Conservation (phyloP, 2,797 vertebrate genomes). For the Danio jaintianensis region DNA sequence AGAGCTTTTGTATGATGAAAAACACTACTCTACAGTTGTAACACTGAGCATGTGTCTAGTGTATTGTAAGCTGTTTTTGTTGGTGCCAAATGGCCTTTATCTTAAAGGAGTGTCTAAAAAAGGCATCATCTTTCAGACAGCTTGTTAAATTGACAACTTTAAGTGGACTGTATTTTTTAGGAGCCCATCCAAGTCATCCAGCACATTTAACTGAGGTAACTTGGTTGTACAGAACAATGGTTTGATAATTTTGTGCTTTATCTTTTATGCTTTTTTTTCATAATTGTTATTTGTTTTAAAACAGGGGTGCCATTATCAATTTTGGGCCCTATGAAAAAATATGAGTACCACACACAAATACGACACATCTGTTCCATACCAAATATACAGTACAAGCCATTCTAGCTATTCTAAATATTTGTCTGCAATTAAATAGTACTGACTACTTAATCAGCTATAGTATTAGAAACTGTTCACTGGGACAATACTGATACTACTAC, state of each 20-base stretch:
- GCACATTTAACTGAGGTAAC: background rate
- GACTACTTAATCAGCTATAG: too few species aligned
- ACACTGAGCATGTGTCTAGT: background rate
- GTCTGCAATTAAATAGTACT: too few species aligned
- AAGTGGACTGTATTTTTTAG: slow-evolving; percentile 64
- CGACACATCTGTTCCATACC: too few species aligned
- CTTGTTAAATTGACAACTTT: slow-evolving; percentile 62
- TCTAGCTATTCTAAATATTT: too few species aligned
- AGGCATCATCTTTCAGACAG: slow-evolving; percentile 59
- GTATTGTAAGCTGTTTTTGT: slow-evolving; percentile 16
- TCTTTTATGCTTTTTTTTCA: background rate
- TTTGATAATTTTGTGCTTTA: background rate
- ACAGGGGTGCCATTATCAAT: too few species aligned
- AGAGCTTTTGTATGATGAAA: background rate
- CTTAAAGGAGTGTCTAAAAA: slow-evolving; percentile 54
- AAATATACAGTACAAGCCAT: too few species aligned
- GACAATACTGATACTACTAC: too few species aligned
- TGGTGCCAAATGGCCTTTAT: slow-evolving; percentile 53
- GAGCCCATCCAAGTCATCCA: background rate
- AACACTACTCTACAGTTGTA: background rate
- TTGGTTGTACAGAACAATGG: background rate
- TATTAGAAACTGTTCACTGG: too few species aligned
- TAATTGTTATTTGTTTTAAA: background rate
- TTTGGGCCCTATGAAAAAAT: too few species aligned
- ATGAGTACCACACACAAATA: too few species aligned